Conservation (phyloP, 2,888 invertebrate species). For the Tetragnatha montana region DNA sequence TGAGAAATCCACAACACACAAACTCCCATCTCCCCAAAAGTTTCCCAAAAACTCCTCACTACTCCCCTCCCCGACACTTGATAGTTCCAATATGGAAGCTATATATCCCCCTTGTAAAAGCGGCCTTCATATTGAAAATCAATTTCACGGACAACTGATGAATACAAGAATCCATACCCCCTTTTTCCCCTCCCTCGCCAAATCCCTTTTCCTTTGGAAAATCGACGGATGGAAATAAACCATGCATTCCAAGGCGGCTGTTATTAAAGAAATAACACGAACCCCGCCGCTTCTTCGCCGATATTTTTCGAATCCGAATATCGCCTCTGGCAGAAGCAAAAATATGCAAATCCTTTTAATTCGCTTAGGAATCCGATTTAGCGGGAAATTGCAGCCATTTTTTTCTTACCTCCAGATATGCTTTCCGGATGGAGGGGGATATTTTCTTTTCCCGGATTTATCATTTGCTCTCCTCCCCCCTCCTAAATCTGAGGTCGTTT, state of each 20-base stretch:
- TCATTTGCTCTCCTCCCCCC: not conserved
- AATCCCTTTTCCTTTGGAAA: not conserved
- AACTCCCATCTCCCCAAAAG: not conserved
- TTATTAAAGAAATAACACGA: not conserved
- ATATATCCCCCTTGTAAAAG: not conserved
- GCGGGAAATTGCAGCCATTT: not conserved
- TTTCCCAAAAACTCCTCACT: not conserved
- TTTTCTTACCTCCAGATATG: not conserved
- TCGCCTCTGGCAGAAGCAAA: not conserved
- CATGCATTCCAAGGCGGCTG: not conserved
- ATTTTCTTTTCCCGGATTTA: not conserved
- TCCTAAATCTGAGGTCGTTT: not conserved
- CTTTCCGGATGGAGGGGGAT: not conserved
- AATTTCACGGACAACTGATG: not conserved
- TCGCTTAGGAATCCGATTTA: not conserved
- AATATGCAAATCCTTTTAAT: not conserved
- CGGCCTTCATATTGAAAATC: not conserved
- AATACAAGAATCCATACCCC: slow-evolving; percentile 1
- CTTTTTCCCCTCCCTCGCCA: not conserved
- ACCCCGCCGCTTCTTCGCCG: not conserved
- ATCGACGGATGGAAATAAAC: not conserved
- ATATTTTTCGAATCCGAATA: not conserved
- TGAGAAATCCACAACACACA: not conserved
- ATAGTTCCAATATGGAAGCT: not conserved
- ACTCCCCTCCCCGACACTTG: not conserved